Base-by-base conservation (phyloP, 2,888 invertebrate genomes). In the Polydrusus cervinus region DNA sequence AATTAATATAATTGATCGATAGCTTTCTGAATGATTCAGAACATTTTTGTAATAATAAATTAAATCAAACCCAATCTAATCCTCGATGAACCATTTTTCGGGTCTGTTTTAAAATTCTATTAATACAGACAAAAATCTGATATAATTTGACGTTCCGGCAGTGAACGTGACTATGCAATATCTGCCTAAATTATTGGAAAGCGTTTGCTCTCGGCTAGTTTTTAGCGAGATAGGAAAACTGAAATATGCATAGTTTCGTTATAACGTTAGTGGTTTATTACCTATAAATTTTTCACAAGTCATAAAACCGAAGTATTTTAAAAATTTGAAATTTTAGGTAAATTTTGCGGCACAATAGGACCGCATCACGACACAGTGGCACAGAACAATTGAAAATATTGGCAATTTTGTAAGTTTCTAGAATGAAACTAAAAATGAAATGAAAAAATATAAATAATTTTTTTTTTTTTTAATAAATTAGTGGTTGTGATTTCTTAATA, bases 101-200 rank as follows among this genome's bases (percentile, higher is more conserved):
- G n/a, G 38, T 20, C n/a, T 7, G 10, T 34, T 65, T 25, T 49
- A 65, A 65, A 65, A 38, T 60, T 60, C 38, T 25, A 51, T 70
- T 49, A 49, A 70, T 70, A 51, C 34, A 71, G 62, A 71, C 40
- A 47, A 62, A 47, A 60, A 49, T n/a, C 13, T 47, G 34, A 47
- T 40, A 40, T 53, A 43, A 53, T 53, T n/a, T 64, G 53, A 40
- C 14, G 30, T n/a, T 38, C n/a, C 11, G 70, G 20, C 30, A 53
- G 51, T 51, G 51, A 61, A 70, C 49, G 70, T 40, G 49, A 34
- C 61, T 16, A 61, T 61, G 49, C 60, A 47, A 49, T 61, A 49
- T 70, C 61, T 14, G 34, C 53, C 71, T 70, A 64, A 71, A 62
- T 71, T 71, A 62, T 71, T 64, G 71, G 62, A 71, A 71, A 71